Percentiles rank a stretch among this genome's conserved stretches.
These are phyloP conservation scores for Poecilia picta DNA, from an alignment of 2,797 vertebrate species.

Conservation along the genomic window DNA sequence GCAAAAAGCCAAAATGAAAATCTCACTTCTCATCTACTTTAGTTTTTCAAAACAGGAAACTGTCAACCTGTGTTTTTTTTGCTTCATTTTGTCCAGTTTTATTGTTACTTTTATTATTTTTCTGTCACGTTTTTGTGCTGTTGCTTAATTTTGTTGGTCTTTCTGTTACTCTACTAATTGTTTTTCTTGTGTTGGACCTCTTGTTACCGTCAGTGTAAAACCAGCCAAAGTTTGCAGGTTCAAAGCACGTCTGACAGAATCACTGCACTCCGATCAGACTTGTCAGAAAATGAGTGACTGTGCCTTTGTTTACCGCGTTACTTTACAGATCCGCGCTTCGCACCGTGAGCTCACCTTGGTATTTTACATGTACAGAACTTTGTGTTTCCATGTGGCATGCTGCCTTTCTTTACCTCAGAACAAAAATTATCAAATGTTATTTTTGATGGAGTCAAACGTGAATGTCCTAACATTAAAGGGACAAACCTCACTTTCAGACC, in stretches of 20 bases:
- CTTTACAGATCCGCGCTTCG: slow-evolving; percentile 26
- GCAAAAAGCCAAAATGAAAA: slow-evolving; percentile 33
- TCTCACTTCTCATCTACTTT: slow-evolving; percentile 14
- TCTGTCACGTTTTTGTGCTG: neutral
- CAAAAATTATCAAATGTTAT: slow-evolving; percentile 28
- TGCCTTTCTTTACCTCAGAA: slow-evolving; percentile 60
- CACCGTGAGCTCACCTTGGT: slow-evolving; percentile 24
- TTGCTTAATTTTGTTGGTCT: neutral
- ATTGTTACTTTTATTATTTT: slow-evolving; percentile 10
- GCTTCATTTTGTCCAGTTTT: neutral
- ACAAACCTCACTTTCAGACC: slow-evolving; percentile 20
- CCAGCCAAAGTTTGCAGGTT: slow-evolving; percentile 43
- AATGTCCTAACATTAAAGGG: slow-evolving; percentile 14
- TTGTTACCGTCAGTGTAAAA: slow-evolving; percentile 11
- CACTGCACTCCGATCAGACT: slow-evolving; percentile 52
- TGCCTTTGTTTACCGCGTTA: slow-evolving; percentile 68
- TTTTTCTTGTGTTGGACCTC: slow-evolving; percentile 5
- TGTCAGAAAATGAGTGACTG: slow-evolving; percentile 47
- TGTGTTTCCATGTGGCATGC: slow-evolving; percentile 56
- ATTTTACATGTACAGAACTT: slow-evolving; percentile 24
- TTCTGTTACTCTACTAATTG: slow-evolving; percentile 3
- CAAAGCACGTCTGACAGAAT: slow-evolving; percentile 39
- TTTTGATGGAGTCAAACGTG: slow-evolving; percentile 27
- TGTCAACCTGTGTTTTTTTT: neutral
- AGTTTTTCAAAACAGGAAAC: neutral